These are phyloP conservation scores for Vulpes lagopus DNA, from an alignment of 2,113 vertebrate genomes.

Conservation along the genomic window DNA sequence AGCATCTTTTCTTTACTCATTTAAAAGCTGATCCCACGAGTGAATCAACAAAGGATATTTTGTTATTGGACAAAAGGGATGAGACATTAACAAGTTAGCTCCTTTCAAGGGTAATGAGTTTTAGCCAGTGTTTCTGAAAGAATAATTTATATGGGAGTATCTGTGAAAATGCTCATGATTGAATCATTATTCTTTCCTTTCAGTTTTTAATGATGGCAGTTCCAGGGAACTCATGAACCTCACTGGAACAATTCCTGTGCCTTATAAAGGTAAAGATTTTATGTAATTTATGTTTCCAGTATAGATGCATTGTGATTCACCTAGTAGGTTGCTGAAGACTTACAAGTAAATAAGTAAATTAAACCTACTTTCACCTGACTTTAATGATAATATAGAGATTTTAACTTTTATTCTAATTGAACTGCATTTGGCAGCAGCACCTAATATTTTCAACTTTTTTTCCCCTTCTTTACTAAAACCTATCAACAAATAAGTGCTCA, in stretches of 20 bases:
- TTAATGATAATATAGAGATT: not conserved
- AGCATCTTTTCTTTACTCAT: constrained; percentile 47
- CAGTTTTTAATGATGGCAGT: constrained; percentile 98
- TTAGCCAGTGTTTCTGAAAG: constrained; percentile 53
- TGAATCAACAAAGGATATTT: constrained; percentile 30
- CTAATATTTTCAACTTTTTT: constrained; percentile 12
- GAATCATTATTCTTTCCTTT: constrained; percentile 75
- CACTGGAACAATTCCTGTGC: constrained; percentile 97
- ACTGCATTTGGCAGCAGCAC: constrained; percentile 1
- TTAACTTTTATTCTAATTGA: constrained; percentile 24
- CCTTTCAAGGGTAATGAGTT: constrained; percentile 34
- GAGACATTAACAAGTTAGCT: not conserved
- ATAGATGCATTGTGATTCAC: not conserved
- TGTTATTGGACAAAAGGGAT: constrained; percentile 10
- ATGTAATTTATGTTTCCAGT: not conserved
- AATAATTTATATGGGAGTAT: not conserved
- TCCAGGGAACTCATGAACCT: constrained; percentile 97
- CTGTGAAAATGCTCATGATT: constrained; percentile 11
- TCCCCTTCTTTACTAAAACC: not conserved
- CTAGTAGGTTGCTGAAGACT: constrained; percentile 25
- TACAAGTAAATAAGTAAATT: constrained; percentile 1
- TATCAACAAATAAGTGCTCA: not conserved
- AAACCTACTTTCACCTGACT: not conserved
- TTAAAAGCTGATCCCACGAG: constrained; percentile 29
- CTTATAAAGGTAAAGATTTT: constrained; percentile 93